Conservation (phyloP, 2,888 invertebrate genomes). For the Hydriomena furcata region DNA sequence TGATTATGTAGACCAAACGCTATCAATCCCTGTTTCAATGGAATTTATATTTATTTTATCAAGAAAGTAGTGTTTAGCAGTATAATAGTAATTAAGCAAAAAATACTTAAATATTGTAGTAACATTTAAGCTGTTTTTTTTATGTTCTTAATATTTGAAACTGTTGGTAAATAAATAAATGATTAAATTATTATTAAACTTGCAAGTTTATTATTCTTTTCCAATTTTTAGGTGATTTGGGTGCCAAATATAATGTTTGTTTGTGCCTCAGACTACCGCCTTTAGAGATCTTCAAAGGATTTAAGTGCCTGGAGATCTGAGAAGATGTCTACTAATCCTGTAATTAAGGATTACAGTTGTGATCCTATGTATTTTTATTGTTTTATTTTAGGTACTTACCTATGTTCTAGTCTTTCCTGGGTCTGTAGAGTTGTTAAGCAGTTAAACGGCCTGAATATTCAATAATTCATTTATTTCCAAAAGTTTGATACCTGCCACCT, state of each 20-base stretch:
- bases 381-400: not conserved
- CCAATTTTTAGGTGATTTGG: too few species aligned
- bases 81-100: slow-evolving; percentile 13
- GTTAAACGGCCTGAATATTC: not conserved
- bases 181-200: slow-evolving; percentile 10
- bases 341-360: too few species aligned
- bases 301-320: too few species aligned
- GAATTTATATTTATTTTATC: not conserved
- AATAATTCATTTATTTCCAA: slow-evolving; percentile 15
- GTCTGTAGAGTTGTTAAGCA: too few species aligned
- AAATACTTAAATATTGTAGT: slow-evolving; percentile 30
- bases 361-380: too few species aligned
- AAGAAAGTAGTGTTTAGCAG: not conserved
- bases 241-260: too few species aligned
- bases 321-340: too few species aligned
- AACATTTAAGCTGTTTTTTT: slow-evolving; percentile 7
- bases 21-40: too few species aligned
- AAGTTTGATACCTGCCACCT: slow-evolving; percentile 7
- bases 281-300: too few species aligned
- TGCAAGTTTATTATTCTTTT: slow-evolving; percentile 9
- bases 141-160: slow-evolving; percentile 36
- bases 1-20: too few species aligned
- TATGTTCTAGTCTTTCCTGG: too few species aligned
- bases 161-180: slow-evolving; percentile 61
- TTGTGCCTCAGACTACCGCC: too few species aligned